Base-by-base conservation (phyloP, 1,140 invertebrate genomes). In the Venustaconcha ellipsiformis region DNA sequence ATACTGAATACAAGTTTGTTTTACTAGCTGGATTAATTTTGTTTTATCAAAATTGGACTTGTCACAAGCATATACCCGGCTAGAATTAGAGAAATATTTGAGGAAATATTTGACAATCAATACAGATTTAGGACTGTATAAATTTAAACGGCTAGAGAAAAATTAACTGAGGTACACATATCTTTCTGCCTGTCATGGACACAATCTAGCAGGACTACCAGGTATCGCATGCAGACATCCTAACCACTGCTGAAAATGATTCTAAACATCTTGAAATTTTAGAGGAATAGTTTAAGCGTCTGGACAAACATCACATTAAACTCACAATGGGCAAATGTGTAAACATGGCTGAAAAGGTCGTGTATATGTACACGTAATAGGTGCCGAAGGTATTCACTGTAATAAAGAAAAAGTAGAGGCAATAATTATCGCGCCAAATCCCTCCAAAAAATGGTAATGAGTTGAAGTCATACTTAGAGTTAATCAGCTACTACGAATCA, bases 71-170 rank as follows among this genome's bases (percentile, higher is more conserved):
- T 48, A 48, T 48, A 48, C 37, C 37, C 4, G 11, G 37, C 37
- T 48, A 48, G 37, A 48, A 48, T 48, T 48, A 48, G 37, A 48
- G 37, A 0, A 48, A 48, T 6, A 81, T 4, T 83, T 80, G 13
- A 81, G 78, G 48, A 57, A 78, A 58, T 71, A 72, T 14, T 18
- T 78, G 13, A 81, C 87, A 84, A 87, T 65, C 87, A 84, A 87
- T 65, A 91, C 89, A 48, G 89, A 88, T 23, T 86, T 85, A 66
- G 91, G 92, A 12, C 70, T 92, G n/a, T 92, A 87, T 78, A 76
- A 81, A 13, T 89, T 91, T 20, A 90, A 89, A 57, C 69, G 90
- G 6, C 75, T 93, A 30, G 26, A 66, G 26, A 30, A 30, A 30
- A 30, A 30, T 30, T 30, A 30, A 30, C 2, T 30, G 26, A 30